Evolutionary conservation across 2,797 vertebrate genomes (phyloP), one percentile per base, ranked within the genome.

Genomic region (Melanotaenia parkinsoni): DNA sequence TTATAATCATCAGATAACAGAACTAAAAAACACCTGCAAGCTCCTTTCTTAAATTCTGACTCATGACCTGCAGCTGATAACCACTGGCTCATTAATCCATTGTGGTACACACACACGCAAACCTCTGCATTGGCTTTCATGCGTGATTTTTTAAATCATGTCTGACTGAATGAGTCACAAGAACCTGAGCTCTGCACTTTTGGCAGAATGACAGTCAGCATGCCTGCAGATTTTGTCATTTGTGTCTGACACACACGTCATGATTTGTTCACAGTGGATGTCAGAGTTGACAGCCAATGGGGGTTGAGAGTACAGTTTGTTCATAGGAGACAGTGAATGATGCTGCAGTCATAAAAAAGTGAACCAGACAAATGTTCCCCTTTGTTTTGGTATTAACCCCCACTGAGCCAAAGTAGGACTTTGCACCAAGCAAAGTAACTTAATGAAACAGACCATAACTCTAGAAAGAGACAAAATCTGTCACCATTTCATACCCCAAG

Each of bases 161-260:
- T 37, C 67, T 69, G 40, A 63, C 16, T 63, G 67, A 71, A 51
- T 56, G 35, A 58, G 53, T 50, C 50, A 57, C 56, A 63, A 58
- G 66, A 79, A 32, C 50, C 30, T 81, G 64, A 79, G 53, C 72
- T 76, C 30, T 54, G 12, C 37, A 30, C 13, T 62, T 69, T 63
- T 56, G 47, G 20, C 61, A 65, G 73, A 56, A 37, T 38, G 47
- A 80, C 40, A 33, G 76, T 77, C 75, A 76, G 66, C 70, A 51
- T 33, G 58, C 78, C 70, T 56, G 32, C 47, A 71, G 63, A 59
- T 57, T 28, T 60, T n/a, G n/a, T 74, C 61, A 69, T 76, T 62
- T 28, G 12, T 66, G 77, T 74, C 63, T 56, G 58, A 79, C 59
- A 70, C 20, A 74, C 62, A 54, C 14, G 47, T n/a, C 71, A 54